A percentile compares a stretch with the other conserved stretches of the same genome.
phyloP scores from a whole-genome alignment of 2,797 vertebrate species.

The Phaenicophaeus curvirostris region DNA sequence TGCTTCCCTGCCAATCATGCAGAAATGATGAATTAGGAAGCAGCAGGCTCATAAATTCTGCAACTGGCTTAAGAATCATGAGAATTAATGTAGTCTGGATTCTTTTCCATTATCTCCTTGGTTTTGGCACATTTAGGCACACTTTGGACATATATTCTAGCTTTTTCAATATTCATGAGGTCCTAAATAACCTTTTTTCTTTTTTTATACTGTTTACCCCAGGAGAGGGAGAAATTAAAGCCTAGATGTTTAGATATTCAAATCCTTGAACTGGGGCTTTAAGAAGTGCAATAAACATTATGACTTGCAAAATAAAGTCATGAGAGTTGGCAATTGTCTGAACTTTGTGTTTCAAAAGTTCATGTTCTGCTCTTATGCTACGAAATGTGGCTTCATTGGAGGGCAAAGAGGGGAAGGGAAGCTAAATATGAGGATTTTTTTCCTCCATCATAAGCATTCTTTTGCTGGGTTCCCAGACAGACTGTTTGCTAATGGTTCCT shows the following conservation, averaged over 20 bases:
- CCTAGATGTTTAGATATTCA: background rate
- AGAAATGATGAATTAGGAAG: background rate
- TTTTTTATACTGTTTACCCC: fast-evolving
- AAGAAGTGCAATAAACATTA: background rate
- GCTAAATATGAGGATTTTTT: background rate
- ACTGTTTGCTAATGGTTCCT: background rate
- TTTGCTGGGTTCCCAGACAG: background rate
- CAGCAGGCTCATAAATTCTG: background rate
- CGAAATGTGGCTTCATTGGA: background rate
- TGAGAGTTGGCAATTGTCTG: background rate
- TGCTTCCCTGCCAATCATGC: slow-evolving; percentile 11
- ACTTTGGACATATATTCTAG: background rate
- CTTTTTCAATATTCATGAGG: background rate
- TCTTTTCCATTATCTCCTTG: background rate
- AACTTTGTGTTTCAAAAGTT: background rate
- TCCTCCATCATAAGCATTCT: background rate
- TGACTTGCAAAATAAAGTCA: background rate
- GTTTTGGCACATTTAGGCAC: background rate
- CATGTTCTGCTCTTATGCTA: fast-evolving
- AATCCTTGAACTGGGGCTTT: background rate
- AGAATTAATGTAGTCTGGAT: background rate
- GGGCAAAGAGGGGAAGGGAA: background rate
- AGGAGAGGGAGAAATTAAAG: background rate
- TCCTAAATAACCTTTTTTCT: background rate
- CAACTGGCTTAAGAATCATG: background rate